Evolutionary conservation across 92 coral and sea anemone species (phyloP), one percentile per base, ranked within the genome.

Genomic region (Palythoa heliodiscus): DNA sequence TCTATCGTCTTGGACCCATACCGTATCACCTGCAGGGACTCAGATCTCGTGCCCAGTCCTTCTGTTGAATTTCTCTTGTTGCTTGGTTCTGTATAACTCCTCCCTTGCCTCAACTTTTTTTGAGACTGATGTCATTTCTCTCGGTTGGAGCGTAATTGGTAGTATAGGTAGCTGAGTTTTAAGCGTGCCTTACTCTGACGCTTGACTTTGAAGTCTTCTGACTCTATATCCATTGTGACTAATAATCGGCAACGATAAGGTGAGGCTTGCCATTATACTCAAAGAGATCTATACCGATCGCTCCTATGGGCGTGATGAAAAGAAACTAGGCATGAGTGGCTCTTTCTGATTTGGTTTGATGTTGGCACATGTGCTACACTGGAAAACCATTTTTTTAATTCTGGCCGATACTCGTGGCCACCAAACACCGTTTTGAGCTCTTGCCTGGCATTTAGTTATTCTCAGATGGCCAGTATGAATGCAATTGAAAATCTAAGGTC

Each of bases 401-500:
- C n/a, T 38, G 7, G 67, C 73, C 13, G 71, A 23, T 11, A 72
- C 20, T 72, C 76, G 54, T 72, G 76, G 52, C 76, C 76, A 72
- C 76, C 76, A 72, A 67, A 71, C 75, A 71, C 16, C 37, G 75
- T 71, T 71, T 1, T 52, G 75, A 0, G 78, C 78, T 50, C 78
- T 73, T 3, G 78, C 78, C 19, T 13, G 0, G 58, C 78, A 73
- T 20, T 73, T 73, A 3, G 29, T 72, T 84, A 19, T 74, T 72
- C 78, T 58, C 11, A 73, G 77, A 52, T 73, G 57, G 57, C 57
- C 77, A 63, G 87, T 82, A 58, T 92, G 88, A 39, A 89, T 82
- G 86, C 83, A 86, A 60, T 92, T 85, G 25, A 92, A 89, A 52
- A 89, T 81, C 25, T 87, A 89, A 52, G 87, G 61, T 61, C 91